Evolutionary conservation across 2,113 vertebrate genomes (phyloP), one percentile per base, ranked within the genome.

Genomic region (Colossoma macropomum): DNA sequence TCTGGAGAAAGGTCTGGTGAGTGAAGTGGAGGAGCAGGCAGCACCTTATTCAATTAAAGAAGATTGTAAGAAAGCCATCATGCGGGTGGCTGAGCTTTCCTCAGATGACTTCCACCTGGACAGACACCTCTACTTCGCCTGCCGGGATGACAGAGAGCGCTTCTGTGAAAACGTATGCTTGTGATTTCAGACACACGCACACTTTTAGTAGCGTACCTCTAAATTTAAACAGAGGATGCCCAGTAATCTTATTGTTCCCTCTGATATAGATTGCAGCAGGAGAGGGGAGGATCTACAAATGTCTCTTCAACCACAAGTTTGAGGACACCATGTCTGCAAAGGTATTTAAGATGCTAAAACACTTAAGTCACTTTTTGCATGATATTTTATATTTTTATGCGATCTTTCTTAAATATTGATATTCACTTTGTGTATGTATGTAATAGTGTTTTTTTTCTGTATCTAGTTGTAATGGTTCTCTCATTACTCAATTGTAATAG

Each of bases 301-400:
- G 98, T 93, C 95, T 99, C 82, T 99, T 99, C 88, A 98, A 99
- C 87, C 98, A 99, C 92, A 99, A 99, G 91, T 99, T 98, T 94
- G 98, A 99, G 90, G 98, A 99, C 80, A 96, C 95, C 45, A 99
- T 99, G 98, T 97, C 97, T 88, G 96, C 97, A 86, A 95, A 96
- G 94, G 97, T 97, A 84, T 27, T 52, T 25, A 38, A 77, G 56
- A 17, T 4, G 41, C 5, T 10, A 45, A 16, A 13, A 17, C 25
- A n/a, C n/a, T n/a, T n/a, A n/a, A 12, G 13, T 34, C n/a, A n/a
- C n/a, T 25, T 32, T 34, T n/a, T 28, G 2, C 50, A 1, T 78
- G 6, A 68, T n/a, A n/a, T 17, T 7, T 56, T 23, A 10, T 63
- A n/a, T 50, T 19, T 17, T 54, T 50, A 50, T 21, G 6, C 0